A percentile compares a stretch with the other conserved stretches of the same genome.
These are phyloP conservation scores for Grammomys dolichurus DNA, from an alignment of 2,113 vertebrate species.

Conservation along the genomic window DNA sequence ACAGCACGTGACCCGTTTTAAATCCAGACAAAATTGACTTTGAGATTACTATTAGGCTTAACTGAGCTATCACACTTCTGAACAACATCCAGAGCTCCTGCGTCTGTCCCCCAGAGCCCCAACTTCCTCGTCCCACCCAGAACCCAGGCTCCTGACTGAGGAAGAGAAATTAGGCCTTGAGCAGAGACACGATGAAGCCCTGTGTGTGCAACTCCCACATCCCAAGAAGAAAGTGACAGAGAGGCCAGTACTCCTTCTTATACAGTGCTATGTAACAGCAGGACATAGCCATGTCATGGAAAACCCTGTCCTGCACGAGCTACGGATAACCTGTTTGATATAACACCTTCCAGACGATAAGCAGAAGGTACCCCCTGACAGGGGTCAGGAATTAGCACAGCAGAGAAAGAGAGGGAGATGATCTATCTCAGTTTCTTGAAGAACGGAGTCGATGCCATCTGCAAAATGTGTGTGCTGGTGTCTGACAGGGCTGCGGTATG, in stretches of 20 bases:
- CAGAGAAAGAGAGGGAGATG: background rate
- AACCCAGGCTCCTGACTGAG: background rate
- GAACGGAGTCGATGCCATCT: background rate
- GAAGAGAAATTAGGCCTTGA: background rate
- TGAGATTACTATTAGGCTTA: background rate
- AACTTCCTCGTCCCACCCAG: background rate
- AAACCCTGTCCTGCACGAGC: constrained; percentile 51
- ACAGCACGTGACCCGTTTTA: background rate
- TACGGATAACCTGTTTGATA: fast-evolving
- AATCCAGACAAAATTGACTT: background rate
- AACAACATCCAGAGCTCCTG: background rate
- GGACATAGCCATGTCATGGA: background rate
- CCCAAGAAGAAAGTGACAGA: background rate
- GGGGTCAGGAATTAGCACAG: background rate
- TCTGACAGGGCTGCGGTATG: too few species aligned
- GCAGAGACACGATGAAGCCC: background rate
- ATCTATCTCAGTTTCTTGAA: background rate
- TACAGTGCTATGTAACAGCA: background rate
- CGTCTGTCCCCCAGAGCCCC: background rate
- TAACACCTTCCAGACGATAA: background rate
- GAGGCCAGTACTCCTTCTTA: background rate
- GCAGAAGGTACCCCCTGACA: background rate
- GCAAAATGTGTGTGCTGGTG: too few species aligned
- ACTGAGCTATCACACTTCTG: background rate
- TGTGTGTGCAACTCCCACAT: background rate